Evolutionary conservation across 2,888 invertebrate genomes (phyloP).

Genomic region (Drosophila melanocephala): DNA sequence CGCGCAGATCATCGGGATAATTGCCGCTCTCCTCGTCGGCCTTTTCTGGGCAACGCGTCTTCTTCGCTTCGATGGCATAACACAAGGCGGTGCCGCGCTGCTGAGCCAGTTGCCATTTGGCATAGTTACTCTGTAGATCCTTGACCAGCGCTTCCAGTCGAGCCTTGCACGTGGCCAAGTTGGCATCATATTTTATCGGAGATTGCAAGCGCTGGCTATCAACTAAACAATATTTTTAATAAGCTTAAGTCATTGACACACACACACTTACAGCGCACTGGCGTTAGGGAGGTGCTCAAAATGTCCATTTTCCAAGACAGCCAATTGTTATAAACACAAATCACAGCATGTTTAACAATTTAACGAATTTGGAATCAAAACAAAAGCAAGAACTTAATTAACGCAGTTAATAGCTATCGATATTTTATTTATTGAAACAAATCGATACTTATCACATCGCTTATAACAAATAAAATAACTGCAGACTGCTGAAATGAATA

Average conservation of each 20-base stretch:
- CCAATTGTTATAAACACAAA: neutral
- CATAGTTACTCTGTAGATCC: constrained; percentile 71
- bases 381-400: constrained; percentile 1
- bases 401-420: constrained; percentile 18
- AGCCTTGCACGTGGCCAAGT: constrained; percentile 62
- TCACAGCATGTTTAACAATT: neutral
- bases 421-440: neutral
- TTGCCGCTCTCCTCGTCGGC: constrained; percentile 19
- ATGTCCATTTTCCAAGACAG: constrained; percentile 13
- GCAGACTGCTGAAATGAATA: neutral
- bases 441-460: neutral
- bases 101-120: constrained; percentile 83
- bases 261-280: constrained; percentile 75
- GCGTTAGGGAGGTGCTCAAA: constrained; percentile 63
- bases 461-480: neutral
- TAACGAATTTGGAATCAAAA: constrained; percentile 19
- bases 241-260: neutral
- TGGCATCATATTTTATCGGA: constrained; percentile 54
- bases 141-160: constrained; percentile 73
- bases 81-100: constrained; percentile 81
- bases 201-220: constrained; percentile 68
- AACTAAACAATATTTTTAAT: constrained; percentile 45
- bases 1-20: constrained; percentile 75
- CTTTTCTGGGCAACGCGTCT: constrained; percentile 73
- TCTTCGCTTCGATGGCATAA: constrained; percentile 81